Evolutionary conservation across 1,140 invertebrate species (phyloP).

Genomic region (Leptonema lineaticorne): DNA sequence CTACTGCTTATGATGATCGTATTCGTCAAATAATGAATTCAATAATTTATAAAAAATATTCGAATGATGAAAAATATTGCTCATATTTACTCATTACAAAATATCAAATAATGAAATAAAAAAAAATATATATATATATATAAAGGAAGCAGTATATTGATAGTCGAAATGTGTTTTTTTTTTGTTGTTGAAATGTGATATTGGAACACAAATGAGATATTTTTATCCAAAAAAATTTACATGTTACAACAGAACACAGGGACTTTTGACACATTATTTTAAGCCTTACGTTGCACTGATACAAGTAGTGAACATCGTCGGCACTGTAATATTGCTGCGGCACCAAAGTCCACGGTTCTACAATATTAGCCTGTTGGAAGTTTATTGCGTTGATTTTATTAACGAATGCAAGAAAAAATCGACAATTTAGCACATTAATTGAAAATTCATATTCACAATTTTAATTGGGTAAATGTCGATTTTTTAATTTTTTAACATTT

Average conservation of each 20-base stretch:
- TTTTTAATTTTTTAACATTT: no score
- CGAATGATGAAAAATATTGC: no score
- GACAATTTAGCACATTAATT: not conserved
- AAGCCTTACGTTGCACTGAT: constrained; percentile 33
- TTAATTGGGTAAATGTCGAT: no score
- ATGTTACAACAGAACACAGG: constrained; percentile 3
- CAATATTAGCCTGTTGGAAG: constrained; percentile 49
- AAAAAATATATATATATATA: no score
- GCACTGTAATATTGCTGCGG: constrained; percentile 50
- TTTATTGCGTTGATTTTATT: not conserved
- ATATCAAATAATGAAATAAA: no score
- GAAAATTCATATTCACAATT: not conserved
- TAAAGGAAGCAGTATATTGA: no score
- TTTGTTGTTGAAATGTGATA: no score
- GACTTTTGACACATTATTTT: constrained; percentile 1
- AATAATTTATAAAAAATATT: no score
- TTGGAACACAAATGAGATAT: not conserved
- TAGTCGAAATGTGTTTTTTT: no score
- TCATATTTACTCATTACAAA: no score
- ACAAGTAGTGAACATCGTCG: constrained; percentile 18
- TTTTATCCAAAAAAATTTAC: not conserved
- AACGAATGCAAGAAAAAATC: not conserved
- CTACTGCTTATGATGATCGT: no score
- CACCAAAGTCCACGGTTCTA: constrained; percentile 48
- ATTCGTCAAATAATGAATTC: no score